phyloP scores from a whole-genome alignment of 2,888 invertebrate species.

The Trissolcus japonicus region DNA sequence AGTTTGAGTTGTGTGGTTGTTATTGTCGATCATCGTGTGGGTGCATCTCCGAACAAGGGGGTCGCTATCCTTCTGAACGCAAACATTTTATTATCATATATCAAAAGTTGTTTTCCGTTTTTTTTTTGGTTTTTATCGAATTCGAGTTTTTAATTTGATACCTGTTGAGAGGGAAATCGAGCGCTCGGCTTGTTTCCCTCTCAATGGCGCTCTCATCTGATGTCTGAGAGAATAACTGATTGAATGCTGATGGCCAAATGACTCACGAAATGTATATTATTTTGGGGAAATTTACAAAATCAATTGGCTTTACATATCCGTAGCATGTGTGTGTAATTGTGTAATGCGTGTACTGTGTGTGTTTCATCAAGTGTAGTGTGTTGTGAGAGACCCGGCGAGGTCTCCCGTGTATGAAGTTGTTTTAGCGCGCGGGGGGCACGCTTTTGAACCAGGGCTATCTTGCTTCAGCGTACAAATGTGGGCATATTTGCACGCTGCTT shows the following conservation, averaged over 20 bases:
- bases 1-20: slow-evolving; percentile 34
- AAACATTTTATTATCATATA: slow-evolving; percentile 61
- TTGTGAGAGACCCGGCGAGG: slow-evolving; percentile 61
- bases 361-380: slow-evolving; percentile 60
- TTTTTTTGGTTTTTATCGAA: slow-evolving; percentile 24
- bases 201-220: slow-evolving; percentile 54
- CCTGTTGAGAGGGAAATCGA: slow-evolving; percentile 39
- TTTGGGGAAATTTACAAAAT: slow-evolving; percentile 75
- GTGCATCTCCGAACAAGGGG: slow-evolving; percentile 60
- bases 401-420: slow-evolving; percentile 67
- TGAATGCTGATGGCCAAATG: slow-evolving; percentile 51
- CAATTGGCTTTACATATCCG: slow-evolving; percentile 77
- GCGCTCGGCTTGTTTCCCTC: slow-evolving; percentile 37
- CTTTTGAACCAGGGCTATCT: slow-evolving; percentile 72
- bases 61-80: slow-evolving; percentile 59
- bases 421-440: slow-evolving; percentile 73
- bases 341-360: slow-evolving; percentile 63
- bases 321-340: slow-evolving; percentile 68
- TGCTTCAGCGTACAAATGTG: slow-evolving; percentile 58
- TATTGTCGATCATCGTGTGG: slow-evolving; percentile 56
- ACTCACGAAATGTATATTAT: slow-evolving; percentile 57
- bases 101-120: slow-evolving; percentile 33
- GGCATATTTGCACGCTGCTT: slow-evolving; percentile 61
- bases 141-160: slow-evolving; percentile 25
- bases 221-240: slow-evolving; percentile 30